Evolutionary conservation across 2,113 vertebrate genomes (phyloP), one percentile per base, ranked within the genome.

Genomic region (Thalassoma bifasciatum): DNA sequence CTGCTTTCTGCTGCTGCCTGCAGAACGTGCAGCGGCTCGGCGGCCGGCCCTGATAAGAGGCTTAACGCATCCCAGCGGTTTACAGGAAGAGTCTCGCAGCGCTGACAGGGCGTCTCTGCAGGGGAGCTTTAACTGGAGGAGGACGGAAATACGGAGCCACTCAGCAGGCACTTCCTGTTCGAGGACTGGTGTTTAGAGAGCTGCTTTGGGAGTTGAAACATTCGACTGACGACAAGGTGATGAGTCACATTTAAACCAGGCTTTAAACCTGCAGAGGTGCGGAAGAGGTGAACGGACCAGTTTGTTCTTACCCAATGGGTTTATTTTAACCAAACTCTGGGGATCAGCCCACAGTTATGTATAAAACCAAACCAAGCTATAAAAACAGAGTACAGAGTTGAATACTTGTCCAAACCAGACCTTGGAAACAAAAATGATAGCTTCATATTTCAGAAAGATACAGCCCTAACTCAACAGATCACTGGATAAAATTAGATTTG

Each of bases 1-100:
- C 70, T 5, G 60, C 67, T 65, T 73, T 77, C 68, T 73, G 82
- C 77, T 73, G 67, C 57, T 1, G 62, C 57, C 57, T 53, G 72
- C 81, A 75, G 38, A 83, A 72, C 57, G 36, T 13, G n/a, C 47
- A 2, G 81, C 72, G 1, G 64, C 72, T 73, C 75, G 11, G 10
- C 24, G 26, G 40, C 37, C 0, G 21, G 46, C 24, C 34, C 22
- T 1, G 78, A 56, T 86, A 83, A 83, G 84, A 74, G 61, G 84
- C 65, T 86, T 83, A 83, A 42, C 12, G 59, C 58, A 0, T 21
- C 4, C 17, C 17, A 12, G 0, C 37, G 12, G 36, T 57, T 58
- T 38, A 44, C 78, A 66, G 72, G 53, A 70, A 22, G 49, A 50
- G 34, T 34, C 44, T 71, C 1, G 12, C 5, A 6, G 61, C 19